Evolutionary conservation across 1,140 invertebrate species (phyloP).

Genomic region (Periplaneta americana): DNA sequence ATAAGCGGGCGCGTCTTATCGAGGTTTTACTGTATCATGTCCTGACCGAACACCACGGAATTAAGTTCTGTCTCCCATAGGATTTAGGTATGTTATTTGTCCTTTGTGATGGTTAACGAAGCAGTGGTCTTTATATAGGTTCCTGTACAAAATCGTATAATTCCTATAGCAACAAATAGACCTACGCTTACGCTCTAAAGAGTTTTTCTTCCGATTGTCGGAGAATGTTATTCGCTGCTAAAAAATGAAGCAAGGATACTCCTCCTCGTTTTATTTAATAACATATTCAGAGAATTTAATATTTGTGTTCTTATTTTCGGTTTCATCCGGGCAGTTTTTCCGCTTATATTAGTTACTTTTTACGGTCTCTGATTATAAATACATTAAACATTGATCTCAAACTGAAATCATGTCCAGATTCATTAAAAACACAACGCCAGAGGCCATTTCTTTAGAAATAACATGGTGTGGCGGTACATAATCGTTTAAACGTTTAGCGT

Average conservation of each 20-base stretch:
- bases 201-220: background rate
- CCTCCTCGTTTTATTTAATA: background rate
- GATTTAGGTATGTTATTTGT: too few species aligned
- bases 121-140: too few species aligned
- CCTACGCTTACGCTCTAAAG: background rate
- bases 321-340: background rate
- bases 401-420: background rate
- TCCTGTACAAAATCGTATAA: too few species aligned
- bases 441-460: background rate
- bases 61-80: too few species aligned
- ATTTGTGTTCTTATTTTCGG: background rate
- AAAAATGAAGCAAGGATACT: background rate
- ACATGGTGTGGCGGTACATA: background rate
- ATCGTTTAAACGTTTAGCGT: background rate
- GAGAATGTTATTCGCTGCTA: background rate
- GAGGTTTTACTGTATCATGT: too few species aligned
- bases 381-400: background rate
- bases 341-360: background rate
- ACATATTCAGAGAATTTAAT: background rate
- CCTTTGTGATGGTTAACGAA: too few species aligned
- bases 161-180: too few species aligned
- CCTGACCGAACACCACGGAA: too few species aligned
- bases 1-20: too few species aligned
- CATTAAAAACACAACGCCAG: background rate
- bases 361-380: background rate